Evolutionary conservation across 1,140 invertebrate genomes (phyloP).

Genomic region (Drosophila lini): DNA sequence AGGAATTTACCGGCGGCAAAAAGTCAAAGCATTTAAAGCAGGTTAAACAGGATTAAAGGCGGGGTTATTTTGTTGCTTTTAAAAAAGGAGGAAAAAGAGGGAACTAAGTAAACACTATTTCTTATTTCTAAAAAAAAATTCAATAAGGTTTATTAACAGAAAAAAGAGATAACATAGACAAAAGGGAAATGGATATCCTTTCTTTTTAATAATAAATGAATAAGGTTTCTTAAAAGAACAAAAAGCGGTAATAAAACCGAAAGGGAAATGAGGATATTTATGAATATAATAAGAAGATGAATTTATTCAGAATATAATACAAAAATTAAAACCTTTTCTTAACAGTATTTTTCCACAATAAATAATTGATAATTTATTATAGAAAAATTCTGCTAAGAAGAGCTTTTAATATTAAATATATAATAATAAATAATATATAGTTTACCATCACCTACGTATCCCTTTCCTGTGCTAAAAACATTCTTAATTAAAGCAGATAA

Average conservation of each 20-base stretch:
- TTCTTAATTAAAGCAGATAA: slow-evolving; percentile 50
- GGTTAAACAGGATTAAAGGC: background rate
- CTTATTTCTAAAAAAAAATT: background rate
- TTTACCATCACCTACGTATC: background rate
- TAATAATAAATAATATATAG: no score
- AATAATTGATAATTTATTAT: no score
- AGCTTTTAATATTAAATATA: no score
- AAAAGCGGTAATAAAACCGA: no score
- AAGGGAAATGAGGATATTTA: no score
- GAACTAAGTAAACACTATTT: no score
- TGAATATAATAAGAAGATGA: no score
- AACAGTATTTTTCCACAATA: background rate
- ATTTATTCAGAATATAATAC: background rate
- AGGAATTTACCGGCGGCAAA: background rate
- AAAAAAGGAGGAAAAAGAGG: background rate
- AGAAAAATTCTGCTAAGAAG: no score
- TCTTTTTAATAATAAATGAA: no score
- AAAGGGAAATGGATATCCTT: no score
- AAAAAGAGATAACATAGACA: background rate
- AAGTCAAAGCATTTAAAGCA: background rate
- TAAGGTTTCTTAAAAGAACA: no score
- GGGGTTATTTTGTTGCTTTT: no score
- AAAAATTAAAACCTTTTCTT: background rate
- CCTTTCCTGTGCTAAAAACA: background rate
- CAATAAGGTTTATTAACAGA: background rate